Percentiles rank a stretch among this genome's conserved stretches.
These are phyloP conservation scores for Hoplodrina ambigua DNA, from an alignment of 2,888 invertebrate species.

Conservation along the genomic window DNA sequence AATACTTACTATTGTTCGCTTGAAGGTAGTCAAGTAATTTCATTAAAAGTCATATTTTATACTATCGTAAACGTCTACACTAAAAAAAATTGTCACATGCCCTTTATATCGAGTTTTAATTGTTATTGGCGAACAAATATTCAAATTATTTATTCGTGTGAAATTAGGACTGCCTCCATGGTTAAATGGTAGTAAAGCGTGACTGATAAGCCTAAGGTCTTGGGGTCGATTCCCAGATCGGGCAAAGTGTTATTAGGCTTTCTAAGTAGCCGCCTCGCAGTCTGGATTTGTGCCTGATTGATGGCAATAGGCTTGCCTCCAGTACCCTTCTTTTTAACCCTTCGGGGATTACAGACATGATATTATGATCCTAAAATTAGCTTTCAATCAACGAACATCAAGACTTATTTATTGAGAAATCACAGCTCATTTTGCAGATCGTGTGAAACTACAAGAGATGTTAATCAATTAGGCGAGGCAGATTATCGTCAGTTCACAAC, in stretches of 20 bases:
- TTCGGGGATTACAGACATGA: too few species aligned
- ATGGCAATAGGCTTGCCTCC: too few species aligned
- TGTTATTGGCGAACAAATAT: background rate
- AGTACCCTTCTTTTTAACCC: too few species aligned
- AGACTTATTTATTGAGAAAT: background rate
- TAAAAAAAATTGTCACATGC: constrained; percentile 1
- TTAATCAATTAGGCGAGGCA: constrained; percentile 73
- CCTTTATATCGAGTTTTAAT: background rate
- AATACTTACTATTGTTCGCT: constrained; percentile 64
- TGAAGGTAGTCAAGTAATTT: constrained; percentile 60
- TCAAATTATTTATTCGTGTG: background rate
- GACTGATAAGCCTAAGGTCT: too few species aligned
- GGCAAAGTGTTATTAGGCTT: too few species aligned
- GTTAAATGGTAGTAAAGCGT: too few species aligned
- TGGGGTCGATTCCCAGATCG: too few species aligned
- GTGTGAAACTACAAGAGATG: constrained; percentile 70
- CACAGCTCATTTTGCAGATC: constrained; percentile 35
- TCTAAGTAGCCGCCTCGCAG: too few species aligned
- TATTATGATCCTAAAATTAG: too few species aligned
- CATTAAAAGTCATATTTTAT: constrained; percentile 48
- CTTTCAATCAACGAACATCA: background rate
- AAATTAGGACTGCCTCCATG: background rate
- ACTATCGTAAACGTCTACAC: constrained; percentile 2
- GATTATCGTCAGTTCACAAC: constrained; percentile 69
- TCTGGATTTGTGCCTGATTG: too few species aligned